Evolutionary conservation across 1,140 invertebrate species (phyloP).

Genomic region (Saccostrea echinata): DNA sequence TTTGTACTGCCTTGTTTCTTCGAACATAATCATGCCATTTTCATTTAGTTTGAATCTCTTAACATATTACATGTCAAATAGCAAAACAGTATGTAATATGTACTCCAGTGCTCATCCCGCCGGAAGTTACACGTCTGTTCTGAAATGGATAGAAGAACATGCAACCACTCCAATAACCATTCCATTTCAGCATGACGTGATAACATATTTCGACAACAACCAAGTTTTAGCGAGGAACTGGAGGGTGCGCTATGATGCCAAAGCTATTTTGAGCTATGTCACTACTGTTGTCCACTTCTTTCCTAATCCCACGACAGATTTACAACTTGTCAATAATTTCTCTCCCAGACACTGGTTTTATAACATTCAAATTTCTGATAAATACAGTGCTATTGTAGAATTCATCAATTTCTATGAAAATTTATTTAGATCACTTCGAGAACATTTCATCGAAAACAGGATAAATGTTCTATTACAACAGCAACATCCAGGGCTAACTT

Average conservation of each 20-base stretch:
- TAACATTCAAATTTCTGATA: not conserved
- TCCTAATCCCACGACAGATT: not conserved
- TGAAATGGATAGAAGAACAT: not conserved
- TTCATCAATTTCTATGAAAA: not conserved
- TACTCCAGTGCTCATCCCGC: not conserved
- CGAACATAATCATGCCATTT: not conserved
- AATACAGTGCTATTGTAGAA: not conserved
- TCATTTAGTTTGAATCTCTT: not conserved
- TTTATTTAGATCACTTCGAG: not conserved
- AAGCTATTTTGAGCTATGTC: not conserved
- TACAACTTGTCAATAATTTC: not conserved
- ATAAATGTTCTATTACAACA: not conserved
- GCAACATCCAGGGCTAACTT: not conserved
- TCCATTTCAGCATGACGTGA: not conserved
- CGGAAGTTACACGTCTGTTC: not conserved
- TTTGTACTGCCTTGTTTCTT: not conserved
- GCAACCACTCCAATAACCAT: not conserved
- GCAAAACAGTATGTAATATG: not conserved
- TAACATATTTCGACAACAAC: not conserved
- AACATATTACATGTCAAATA: not conserved
- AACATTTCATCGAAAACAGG: not conserved
- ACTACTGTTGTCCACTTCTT: not conserved
- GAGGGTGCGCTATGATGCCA: not conserved
- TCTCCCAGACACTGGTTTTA: not conserved
- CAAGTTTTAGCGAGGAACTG: not conserved